A percentile compares a stretch with the other conserved stretches of the same genome.
These are phyloP conservation scores for Leptoclinus maculatus DNA, from an alignment of 2,797 vertebrate genomes.

Conservation along the genomic window DNA sequence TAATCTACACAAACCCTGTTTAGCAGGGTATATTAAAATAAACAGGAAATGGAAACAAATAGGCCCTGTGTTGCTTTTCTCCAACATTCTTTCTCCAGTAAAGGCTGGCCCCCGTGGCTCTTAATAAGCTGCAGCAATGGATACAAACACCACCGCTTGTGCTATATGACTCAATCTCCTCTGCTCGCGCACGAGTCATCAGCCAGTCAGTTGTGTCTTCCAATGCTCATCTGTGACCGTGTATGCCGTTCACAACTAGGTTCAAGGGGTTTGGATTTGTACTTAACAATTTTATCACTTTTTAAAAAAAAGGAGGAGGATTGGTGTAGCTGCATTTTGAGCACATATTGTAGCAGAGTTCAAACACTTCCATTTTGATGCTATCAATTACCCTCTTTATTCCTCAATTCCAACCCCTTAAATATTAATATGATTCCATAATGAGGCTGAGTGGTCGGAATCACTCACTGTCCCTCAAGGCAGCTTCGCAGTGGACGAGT, in stretches of 20 bases:
- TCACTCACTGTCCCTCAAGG: conserved; percentile 86
- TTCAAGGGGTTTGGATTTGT: conserved; percentile 31
- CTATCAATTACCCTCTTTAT: conserved; percentile 86
- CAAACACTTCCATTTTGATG: conserved; percentile 83
- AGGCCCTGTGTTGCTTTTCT: conserved; percentile 43
- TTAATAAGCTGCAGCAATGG: conserved; percentile 30
- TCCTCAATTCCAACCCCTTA: conserved; percentile 84
- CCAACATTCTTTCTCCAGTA: conserved; percentile 29
- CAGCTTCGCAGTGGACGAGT: conserved; percentile 79
- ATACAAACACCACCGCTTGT: conserved; percentile 28
- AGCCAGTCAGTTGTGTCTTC: conserved; percentile 47
- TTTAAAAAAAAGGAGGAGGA: background rate
- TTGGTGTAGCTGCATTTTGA: conserved; percentile 57
- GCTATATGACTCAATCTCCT: conserved; percentile 57
- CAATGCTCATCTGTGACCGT: conserved; percentile 27
- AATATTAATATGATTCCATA: conserved; percentile 88
- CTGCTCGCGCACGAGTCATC: conserved; percentile 43
- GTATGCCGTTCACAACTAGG: conserved; percentile 9
- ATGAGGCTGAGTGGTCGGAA: conserved; percentile 87
- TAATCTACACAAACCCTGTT: conserved; percentile 46
- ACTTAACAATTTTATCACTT: conserved; percentile 13
- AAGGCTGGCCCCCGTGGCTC: conserved; percentile 39
- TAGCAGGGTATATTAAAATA: conserved; percentile 44
- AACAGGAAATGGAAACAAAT: conserved; percentile 70
- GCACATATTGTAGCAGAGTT: conserved; percentile 67